A percentile compares a stretch with the other conserved stretches of the same genome.
phyloP scores from a whole-genome alignment of 2,113 vertebrate species.

The Picathartes gymnocephalus region DNA sequence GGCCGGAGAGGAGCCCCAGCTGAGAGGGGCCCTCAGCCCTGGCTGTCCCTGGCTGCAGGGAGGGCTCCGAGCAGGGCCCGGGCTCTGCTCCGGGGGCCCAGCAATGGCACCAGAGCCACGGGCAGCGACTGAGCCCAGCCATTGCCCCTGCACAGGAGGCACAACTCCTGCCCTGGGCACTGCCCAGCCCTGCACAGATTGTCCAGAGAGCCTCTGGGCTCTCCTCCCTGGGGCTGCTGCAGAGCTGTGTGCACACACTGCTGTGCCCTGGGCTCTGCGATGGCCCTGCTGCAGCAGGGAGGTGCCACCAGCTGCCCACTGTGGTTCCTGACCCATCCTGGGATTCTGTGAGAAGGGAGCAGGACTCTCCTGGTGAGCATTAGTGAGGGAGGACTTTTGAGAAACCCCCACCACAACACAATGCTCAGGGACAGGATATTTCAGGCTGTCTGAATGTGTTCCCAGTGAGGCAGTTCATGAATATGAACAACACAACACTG shows the following conservation, averaged over 20 bases:
- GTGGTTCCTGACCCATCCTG: accelerated
- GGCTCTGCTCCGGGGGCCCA: not conserved
- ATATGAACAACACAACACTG: not conserved
- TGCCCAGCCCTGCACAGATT: not conserved
- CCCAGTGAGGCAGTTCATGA: not conserved
- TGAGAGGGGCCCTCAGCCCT: not conserved
- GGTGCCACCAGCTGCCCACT: not conserved
- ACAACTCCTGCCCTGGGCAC: not conserved
- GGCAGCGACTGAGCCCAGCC: not conserved
- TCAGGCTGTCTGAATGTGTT: not conserved
- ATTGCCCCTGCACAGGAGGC: not conserved
- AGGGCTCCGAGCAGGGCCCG: not conserved
- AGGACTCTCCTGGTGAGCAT: not conserved
- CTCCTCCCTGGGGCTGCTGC: not conserved
- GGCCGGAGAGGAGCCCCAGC: not conserved
- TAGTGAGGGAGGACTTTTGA: not conserved
- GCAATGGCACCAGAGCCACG: not conserved
- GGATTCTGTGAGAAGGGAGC: not conserved
- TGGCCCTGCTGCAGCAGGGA: not conserved
- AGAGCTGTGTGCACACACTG: not conserved
- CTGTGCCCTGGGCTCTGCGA: not conserved
- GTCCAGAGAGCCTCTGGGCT: not conserved
- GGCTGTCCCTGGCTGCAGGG: not conserved
- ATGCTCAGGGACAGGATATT: not conserved
- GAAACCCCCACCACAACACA: not conserved